A percentile compares a stretch with the other conserved stretches of the same genome.
Evolutionary conservation across 2,888 invertebrate genomes (phyloP).

Genomic region (Rhopalosiphum nymphaeae): DNA sequence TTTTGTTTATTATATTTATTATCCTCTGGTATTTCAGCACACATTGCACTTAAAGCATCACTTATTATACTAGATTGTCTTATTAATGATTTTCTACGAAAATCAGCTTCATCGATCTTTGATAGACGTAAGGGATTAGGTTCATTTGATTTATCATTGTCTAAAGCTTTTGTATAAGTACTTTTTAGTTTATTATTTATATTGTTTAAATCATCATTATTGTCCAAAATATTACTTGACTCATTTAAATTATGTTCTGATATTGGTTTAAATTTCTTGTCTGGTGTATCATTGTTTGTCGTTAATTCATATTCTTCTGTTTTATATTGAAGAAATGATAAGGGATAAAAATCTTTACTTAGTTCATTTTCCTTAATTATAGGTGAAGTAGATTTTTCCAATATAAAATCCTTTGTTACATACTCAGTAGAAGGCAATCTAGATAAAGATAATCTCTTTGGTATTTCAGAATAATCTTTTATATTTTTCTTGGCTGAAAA

Average conservation of each 20-base stretch:
- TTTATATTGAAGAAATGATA: background rate
- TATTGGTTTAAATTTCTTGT: background rate
- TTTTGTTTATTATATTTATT: conserved; percentile 29
- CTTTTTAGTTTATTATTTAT: background rate
- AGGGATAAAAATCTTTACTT: background rate
- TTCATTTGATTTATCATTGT: background rate
- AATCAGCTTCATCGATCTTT: background rate
- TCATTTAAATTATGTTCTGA: background rate
- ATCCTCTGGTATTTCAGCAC: background rate
- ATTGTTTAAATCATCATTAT: background rate
- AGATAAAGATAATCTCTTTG: background rate
- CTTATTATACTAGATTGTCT: conserved; percentile 53
- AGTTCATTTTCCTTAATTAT: background rate
- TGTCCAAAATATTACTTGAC: background rate
- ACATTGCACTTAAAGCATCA: conserved; percentile 38
- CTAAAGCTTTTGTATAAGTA: background rate
- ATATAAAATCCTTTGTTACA: background rate
- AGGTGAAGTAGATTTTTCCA: background rate
- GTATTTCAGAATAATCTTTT: background rate
- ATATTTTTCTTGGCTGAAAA: background rate
- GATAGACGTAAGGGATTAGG: background rate
- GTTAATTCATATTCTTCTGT: background rate
- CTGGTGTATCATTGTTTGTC: background rate
- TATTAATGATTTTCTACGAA: conserved; percentile 54
- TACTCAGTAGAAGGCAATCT: background rate